These are phyloP conservation scores for Panagrolaimus sp. DNA, from an alignment of 1,140 invertebrate genomes.

Conservation along the genomic window DNA sequence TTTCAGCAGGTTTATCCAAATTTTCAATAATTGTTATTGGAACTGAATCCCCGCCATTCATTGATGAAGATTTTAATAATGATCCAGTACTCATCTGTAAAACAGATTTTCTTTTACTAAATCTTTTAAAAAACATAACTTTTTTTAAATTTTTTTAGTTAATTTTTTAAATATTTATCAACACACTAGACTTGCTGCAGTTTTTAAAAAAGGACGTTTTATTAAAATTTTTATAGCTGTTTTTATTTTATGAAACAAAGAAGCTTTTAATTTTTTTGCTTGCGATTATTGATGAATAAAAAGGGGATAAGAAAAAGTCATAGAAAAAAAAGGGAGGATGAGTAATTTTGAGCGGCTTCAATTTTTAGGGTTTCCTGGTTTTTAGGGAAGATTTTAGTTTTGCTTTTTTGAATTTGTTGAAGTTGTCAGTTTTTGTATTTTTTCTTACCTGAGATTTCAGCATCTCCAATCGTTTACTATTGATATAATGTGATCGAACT, in stretches of 20 bases:
- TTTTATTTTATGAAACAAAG: background rate
- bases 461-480: constrained; percentile 16
- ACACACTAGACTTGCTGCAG: too few relatives aligned
- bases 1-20: constrained; percentile 15
- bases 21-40: background rate
- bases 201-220: too few relatives aligned
- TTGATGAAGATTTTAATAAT: background rate
- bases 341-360: too few relatives aligned
- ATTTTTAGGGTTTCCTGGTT: too few relatives aligned
- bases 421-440: background rate
- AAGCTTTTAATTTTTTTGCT: background rate
- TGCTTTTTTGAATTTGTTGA: too few relatives aligned
- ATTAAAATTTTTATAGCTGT: background rate
- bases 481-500: constrained; percentile 25
- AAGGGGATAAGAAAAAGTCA: background rate
- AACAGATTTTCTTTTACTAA: background rate
- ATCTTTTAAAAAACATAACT: background rate
- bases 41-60: constrained; percentile 3
- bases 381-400: too few relatives aligned
- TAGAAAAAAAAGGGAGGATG: too few relatives aligned
- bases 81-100: background rate
- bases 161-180: too few relatives aligned
- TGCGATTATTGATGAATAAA: background rate
- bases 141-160: too few relatives aligned
- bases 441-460: constrained; percentile 6